Conservation (phyloP, 2,113 vertebrate genomes). For the Alaudala cheleensis region DNA sequence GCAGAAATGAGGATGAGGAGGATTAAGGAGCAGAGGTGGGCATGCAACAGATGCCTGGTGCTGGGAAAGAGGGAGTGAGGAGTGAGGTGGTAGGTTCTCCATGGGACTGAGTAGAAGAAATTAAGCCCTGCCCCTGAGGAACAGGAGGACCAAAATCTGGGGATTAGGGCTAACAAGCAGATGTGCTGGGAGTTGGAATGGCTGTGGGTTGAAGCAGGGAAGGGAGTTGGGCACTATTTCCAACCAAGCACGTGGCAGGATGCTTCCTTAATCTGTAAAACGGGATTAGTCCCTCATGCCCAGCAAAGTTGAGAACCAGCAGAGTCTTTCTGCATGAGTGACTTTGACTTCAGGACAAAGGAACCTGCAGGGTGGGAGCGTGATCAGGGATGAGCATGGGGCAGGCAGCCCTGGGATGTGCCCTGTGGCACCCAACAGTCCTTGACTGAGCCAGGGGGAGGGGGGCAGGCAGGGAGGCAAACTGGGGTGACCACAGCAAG, state of each 20-base stretch:
- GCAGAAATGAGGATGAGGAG: not conserved
- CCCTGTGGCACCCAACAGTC: rapidly evolving
- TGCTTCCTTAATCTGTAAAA: not conserved
- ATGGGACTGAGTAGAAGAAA: not conserved
- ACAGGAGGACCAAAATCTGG: rapidly evolving
- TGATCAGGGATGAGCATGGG: rapidly evolving
- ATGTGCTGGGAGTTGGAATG: not conserved
- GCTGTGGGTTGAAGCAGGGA: rapidly evolving
- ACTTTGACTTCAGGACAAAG: not conserved
- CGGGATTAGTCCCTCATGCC: not conserved
- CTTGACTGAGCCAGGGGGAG: not conserved
- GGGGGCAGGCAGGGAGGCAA: not conserved
- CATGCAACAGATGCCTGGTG: not conserved
- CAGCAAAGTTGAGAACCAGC: rapidly evolving
- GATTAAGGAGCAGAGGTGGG: slow-evolving; percentile 9
- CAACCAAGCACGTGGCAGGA: not conserved
- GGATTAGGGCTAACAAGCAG: rapidly evolving
- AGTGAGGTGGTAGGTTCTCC: not conserved
- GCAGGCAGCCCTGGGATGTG: rapidly evolving
- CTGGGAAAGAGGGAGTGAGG: not conserved
- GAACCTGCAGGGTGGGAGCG: not conserved
- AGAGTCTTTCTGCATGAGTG: rapidly evolving
- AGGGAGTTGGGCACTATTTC: not conserved
- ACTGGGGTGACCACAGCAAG: not conserved
- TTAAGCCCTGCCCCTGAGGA: not conserved